Evolutionary conservation across 2,113 vertebrate genomes (phyloP), one percentile per base, ranked within the genome.

Genomic region (Euleptes europaea): DNA sequence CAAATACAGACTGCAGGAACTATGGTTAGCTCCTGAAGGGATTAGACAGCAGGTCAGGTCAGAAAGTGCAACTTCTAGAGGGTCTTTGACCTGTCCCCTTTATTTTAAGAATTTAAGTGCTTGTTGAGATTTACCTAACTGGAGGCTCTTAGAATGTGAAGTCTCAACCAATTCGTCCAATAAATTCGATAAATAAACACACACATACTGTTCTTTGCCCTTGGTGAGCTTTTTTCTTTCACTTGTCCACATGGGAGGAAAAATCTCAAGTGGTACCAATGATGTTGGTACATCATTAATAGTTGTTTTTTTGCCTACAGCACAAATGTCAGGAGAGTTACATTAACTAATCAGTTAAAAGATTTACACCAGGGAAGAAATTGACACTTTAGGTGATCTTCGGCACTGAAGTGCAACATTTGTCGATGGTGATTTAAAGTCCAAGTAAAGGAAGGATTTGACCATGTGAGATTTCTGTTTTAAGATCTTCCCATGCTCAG

Each of bases 401-500:
- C 0, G 49, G 7, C 10, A 92, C 49, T 89, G 78, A 49, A 82
- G 87, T 89, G 66, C 38, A 88, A 19, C 35, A 73, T 82, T 78
- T 66, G 67, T 72, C 63, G 7, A 76, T 80, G 65, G n/a, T 19
- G 44, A 35, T 35, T 21, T 89, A 71, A 90, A 85, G 77, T 0
- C 0, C 51, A 78, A 90, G 5, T 49, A 78, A 76, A 90, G n/a
- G 86, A 26, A 71, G n/a, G 79, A 51, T 87, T 82, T 88, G 67
- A 60, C 54, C 1, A 66, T 88, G 91, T 77, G 72, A 84, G 74
- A 51, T 84, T 49, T 92, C 80, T 93, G 83, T 92, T 94, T 92
- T 91, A 82, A 92, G 93, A 87, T 82, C 88, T 86, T 33, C 23
- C 78, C 88, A 93, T 91, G 79, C 95, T 94, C 95, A 96, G 95